These are phyloP conservation scores for Luperina testacea DNA, from an alignment of 2,888 invertebrate genomes.

Conservation along the genomic window DNA sequence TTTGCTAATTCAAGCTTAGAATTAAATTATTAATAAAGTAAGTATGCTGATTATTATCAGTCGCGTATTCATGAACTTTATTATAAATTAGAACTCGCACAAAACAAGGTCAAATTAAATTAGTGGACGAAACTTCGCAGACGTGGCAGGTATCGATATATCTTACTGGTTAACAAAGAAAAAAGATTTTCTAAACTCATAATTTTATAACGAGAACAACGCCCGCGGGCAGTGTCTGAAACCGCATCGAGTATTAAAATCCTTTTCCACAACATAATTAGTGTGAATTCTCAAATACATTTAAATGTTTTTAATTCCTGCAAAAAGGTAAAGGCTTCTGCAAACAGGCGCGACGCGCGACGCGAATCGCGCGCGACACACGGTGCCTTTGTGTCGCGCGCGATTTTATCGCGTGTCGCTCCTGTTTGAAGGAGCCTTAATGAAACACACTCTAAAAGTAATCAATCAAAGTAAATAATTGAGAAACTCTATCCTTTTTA, in stretches of 20 bases:
- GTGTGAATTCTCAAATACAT: background rate
- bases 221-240: background rate
- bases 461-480: slow-evolving; percentile 45
- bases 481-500: slow-evolving; percentile 29
- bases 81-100: background rate
- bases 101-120: background rate
- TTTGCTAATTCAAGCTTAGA: too few relatives aligned
- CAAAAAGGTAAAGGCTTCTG: too few relatives aligned
- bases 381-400: too few relatives aligned
- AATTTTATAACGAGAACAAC: background rate
- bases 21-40: too few relatives aligned
- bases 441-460: slow-evolving; percentile 18
- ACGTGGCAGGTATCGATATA: background rate
- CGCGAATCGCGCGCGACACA: too few relatives aligned
- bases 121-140: background rate
- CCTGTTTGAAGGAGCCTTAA: too few relatives aligned
- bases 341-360: too few relatives aligned
- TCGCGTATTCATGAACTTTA: background rate
- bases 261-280: slow-evolving; percentile 3
- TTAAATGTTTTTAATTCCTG: slow-evolving; percentile 5
- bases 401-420: too few relatives aligned
- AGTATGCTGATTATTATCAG: too few relatives aligned
- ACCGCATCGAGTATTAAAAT: background rate
- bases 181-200: background rate
- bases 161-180: background rate